These are phyloP conservation scores for Laticauda laticaudata DNA, from an alignment of 2,113 vertebrate genomes.

Conservation along the genomic window DNA sequence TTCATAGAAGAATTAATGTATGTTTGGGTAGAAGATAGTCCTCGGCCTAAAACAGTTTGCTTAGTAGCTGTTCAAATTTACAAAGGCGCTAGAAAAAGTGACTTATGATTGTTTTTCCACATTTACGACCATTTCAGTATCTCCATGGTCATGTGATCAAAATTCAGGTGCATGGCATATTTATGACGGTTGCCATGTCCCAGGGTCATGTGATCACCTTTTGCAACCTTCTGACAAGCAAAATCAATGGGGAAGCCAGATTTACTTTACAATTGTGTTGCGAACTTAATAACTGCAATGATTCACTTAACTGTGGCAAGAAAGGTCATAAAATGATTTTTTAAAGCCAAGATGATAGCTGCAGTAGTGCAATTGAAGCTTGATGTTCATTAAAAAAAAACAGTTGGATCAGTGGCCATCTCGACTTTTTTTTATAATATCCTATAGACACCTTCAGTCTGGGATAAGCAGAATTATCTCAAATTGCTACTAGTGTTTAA, in stretches of 20 bases:
- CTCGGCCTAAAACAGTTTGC: too few relatives aligned
- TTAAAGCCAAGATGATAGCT: background rate
- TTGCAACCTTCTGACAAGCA: too few relatives aligned
- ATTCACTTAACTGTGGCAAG: background rate
- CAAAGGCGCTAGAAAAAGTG: background rate
- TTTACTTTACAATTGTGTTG: background rate
- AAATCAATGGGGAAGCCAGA: background rate
- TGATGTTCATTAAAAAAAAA: background rate
- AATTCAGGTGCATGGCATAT: too few relatives aligned
- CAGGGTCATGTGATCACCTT: too few relatives aligned
- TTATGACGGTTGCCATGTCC: too few relatives aligned
- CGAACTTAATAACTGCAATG: background rate
- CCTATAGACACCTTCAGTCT: background rate
- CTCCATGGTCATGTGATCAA: too few relatives aligned
- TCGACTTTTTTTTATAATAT: background rate
- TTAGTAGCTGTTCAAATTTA: too few relatives aligned
- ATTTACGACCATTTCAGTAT: background rate
- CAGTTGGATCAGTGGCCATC: background rate
- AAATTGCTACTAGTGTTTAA: background rate
- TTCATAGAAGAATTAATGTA: background rate
- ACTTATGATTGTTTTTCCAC: background rate
- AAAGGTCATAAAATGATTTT: background rate
- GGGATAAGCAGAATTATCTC: background rate
- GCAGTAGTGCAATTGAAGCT: background rate
- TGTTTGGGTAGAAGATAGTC: background rate